These are phyloP conservation scores for Kryptolebias marmoratus DNA, from an alignment of 2,113 vertebrate species.

Conservation along the genomic window DNA sequence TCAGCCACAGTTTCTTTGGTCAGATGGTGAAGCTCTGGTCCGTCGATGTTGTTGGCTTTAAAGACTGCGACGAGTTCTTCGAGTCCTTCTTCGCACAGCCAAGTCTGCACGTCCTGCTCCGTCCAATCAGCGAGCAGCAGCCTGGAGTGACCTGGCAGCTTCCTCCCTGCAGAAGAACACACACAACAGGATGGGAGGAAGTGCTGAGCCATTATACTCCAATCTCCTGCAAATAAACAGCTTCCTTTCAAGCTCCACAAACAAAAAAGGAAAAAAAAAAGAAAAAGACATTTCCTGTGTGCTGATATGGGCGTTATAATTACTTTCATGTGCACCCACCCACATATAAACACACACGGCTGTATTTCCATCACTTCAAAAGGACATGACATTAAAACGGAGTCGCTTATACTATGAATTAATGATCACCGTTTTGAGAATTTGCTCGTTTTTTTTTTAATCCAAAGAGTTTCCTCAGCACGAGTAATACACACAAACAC, in stretches of 20 bases:
- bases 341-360: slow-evolving; percentile 3
- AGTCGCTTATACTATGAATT: slow-evolving; percentile 9
- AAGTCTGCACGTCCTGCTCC: slow-evolving; percentile 87
- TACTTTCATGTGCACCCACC: slow-evolving; percentile 20
- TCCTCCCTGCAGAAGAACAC: slow-evolving; percentile 67
- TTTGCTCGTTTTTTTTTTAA: background rate
- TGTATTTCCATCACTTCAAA: slow-evolving; percentile 5
- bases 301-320: slow-evolving; percentile 33
- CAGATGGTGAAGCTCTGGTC: slow-evolving; percentile 84
- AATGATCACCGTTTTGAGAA: background rate
- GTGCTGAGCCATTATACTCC: slow-evolving; percentile 30
- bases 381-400: slow-evolving; percentile 3
- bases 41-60: slow-evolving; percentile 87
- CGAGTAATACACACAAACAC: background rate
- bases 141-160: slow-evolving; percentile 52
- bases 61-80: slow-evolving; percentile 81
- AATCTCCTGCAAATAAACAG: slow-evolving; percentile 42
- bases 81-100: slow-evolving; percentile 83
- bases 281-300: slow-evolving; percentile 2
- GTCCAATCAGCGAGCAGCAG: slow-evolving; percentile 85
- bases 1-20: slow-evolving; percentile 85
- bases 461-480: background rate
- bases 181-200: slow-evolving; percentile 64
- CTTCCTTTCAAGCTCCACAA: slow-evolving; percentile 37
- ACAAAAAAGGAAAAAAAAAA: slow-evolving; percentile 19